phyloP scores from a whole-genome alignment of 2,888 invertebrate species.

The Cataglyphis cursor region DNA sequence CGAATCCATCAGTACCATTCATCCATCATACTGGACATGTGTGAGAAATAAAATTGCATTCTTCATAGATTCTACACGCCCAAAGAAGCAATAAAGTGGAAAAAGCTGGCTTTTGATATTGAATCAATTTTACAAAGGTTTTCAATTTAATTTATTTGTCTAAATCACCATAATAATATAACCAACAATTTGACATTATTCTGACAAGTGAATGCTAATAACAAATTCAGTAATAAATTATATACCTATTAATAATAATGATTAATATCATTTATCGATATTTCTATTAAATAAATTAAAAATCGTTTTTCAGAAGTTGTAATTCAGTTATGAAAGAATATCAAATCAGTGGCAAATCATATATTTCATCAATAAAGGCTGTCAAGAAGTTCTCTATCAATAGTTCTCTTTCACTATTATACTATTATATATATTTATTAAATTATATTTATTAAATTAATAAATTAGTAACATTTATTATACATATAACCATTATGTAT shows the following conservation, averaged over 20 bases:
- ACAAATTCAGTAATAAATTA: slow-evolving; percentile 5
- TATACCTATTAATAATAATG: slow-evolving; percentile 20
- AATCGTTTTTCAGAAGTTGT: neutral
- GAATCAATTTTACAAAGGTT: neutral
- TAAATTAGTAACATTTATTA: slow-evolving; percentile 24
- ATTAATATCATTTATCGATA: slow-evolving; percentile 43
- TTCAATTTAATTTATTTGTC: neutral
- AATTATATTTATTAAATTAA: slow-evolving; percentile 42
- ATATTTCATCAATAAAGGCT: slow-evolving; percentile 47
- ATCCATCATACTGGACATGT: slow-evolving; percentile 23
- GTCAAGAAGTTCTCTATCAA: slow-evolving; percentile 9
- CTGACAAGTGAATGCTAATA: neutral
- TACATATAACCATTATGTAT: neutral
- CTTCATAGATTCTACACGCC: neutral
- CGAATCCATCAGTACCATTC: slow-evolving; percentile 7
- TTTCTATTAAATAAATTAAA: slow-evolving; percentile 24
- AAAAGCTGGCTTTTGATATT: neutral
- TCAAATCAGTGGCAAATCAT: slow-evolving; percentile 7
- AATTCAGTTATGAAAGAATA: neutral
- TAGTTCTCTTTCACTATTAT: neutral
- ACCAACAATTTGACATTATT: neutral
- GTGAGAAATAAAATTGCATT: slow-evolving; percentile 25
- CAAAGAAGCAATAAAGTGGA: neutral
- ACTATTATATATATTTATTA: neutral
- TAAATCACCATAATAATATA: neutral